These are phyloP conservation scores for Eugnorisma glareosa DNA, from an alignment of 2,888 invertebrate genomes.

Conservation along the genomic window DNA sequence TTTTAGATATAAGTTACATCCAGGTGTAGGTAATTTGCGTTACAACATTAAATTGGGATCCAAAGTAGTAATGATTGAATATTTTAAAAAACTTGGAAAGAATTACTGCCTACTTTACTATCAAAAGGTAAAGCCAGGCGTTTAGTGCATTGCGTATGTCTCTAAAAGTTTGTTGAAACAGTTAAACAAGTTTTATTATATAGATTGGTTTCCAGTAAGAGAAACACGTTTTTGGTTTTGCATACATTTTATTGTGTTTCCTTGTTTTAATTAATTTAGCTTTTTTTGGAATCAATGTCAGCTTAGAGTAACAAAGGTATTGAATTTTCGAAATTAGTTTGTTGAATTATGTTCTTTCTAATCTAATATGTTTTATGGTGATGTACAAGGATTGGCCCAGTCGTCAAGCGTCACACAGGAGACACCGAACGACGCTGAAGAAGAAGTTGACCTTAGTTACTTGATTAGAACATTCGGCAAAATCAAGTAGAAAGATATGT, in stretches of 20 bases:
- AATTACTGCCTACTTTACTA: neutral
- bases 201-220: slow-evolving; percentile 9
- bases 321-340: slow-evolving; percentile 6
- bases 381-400: slow-evolving; percentile 24
- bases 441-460: slow-evolving; percentile 16
- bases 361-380: slow-evolving; percentile 35
- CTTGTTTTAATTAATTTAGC: neutral
- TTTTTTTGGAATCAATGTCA: slow-evolving; percentile 13
- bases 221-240: neutral
- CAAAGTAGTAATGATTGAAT: neutral
- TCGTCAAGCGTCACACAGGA: slow-evolving; percentile 27
- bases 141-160: neutral
- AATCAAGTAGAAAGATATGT: slow-evolving; percentile 5
- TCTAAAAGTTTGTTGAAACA: neutral
- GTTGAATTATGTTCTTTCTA: slow-evolving; percentile 23
- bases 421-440: slow-evolving; percentile 28
- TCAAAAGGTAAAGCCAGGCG: neutral
- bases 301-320: neutral
- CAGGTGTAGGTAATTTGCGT: neutral
- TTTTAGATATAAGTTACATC: neutral
- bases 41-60: neutral
- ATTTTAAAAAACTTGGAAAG: neutral
- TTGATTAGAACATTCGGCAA: slow-evolving; percentile 17
- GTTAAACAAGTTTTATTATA: slow-evolving; percentile 1
- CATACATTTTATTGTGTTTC: slow-evolving; percentile 1